Evolutionary conservation across 2,797 vertebrate species (phyloP).

Genomic region (Crocodylus rhombifer): DNA sequence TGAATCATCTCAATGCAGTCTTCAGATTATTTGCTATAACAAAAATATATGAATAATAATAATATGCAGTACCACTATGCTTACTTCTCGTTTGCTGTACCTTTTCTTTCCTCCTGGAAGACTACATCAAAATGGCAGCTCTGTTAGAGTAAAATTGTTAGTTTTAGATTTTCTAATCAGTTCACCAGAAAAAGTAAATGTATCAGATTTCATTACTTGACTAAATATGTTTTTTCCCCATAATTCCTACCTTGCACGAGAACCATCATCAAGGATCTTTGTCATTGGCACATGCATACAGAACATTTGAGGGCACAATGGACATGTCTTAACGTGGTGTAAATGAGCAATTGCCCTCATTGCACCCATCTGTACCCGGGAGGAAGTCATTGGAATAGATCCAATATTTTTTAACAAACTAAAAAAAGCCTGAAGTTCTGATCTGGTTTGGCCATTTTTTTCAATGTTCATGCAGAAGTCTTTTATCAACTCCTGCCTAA

Average conservation of each 20-base stretch:
- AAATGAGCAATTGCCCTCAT: background rate
- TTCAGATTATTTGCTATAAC: too few relatives aligned
- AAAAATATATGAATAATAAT: too few relatives aligned
- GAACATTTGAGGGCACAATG: background rate
- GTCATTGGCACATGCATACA: background rate
- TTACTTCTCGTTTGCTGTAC: too few relatives aligned
- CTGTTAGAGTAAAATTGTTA: too few relatives aligned
- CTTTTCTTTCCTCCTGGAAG: background rate
- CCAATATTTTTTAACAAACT: background rate
- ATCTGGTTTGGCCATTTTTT: background rate
- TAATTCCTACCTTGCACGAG: too few relatives aligned
- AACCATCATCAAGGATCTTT: background rate
- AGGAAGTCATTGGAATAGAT: background rate
- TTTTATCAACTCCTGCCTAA: background rate
- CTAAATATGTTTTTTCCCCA: too few relatives aligned
- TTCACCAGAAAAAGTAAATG: too few relatives aligned
- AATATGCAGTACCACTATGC: too few relatives aligned
- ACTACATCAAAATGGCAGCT: too few relatives aligned
- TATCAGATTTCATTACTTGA: too few relatives aligned
- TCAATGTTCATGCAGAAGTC: background rate
- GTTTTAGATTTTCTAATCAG: too few relatives aligned
- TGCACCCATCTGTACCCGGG: background rate
- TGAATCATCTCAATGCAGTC: too few relatives aligned
- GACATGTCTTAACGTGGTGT: background rate
- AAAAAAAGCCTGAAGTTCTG: background rate